Conservation (phyloP, 2,888 invertebrate genomes). For the Xanthorhoe spadicearia region DNA sequence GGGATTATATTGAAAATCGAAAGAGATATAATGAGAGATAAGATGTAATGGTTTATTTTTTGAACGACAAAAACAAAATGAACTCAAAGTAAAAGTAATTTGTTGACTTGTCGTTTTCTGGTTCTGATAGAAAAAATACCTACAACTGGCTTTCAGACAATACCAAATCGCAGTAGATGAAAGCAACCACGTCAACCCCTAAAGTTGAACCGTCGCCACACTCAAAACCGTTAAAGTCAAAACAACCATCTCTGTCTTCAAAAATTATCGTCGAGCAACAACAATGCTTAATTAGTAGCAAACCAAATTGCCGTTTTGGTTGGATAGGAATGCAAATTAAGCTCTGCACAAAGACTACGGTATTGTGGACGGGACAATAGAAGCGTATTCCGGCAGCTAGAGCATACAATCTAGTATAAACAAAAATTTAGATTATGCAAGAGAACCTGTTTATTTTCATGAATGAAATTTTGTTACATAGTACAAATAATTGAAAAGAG, state of each 20-base stretch:
- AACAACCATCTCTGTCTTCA: slow-evolving; percentile 12
- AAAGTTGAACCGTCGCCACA: neutral
- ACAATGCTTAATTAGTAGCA: slow-evolving; percentile 36
- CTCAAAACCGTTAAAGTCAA: neutral
- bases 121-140: too few relatives aligned
- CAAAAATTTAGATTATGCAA: slow-evolving; percentile 22
- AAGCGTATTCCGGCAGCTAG: slow-evolving; percentile 19
- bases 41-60: too few relatives aligned
- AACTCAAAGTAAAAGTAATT: neutral
- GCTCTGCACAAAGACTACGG: slow-evolving; percentile 37
- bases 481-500: neutral
- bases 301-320: slow-evolving; percentile 43
- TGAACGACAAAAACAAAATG: neutral
- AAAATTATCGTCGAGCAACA: slow-evolving; percentile 28
- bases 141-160: too few relatives aligned
- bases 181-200: too few relatives aligned
- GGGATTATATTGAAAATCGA: neutral
- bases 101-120: neutral
- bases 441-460: slow-evolving; percentile 19
- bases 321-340: slow-evolving; percentile 39
- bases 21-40: neutral
- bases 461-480: slow-evolving; percentile 2
- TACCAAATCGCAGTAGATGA: neutral
- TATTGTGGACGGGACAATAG: slow-evolving; percentile 39
- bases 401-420: slow-evolving; percentile 24